Base-by-base conservation (phyloP, 2,888 invertebrate species). In the Sialis fuliginosa region DNA sequence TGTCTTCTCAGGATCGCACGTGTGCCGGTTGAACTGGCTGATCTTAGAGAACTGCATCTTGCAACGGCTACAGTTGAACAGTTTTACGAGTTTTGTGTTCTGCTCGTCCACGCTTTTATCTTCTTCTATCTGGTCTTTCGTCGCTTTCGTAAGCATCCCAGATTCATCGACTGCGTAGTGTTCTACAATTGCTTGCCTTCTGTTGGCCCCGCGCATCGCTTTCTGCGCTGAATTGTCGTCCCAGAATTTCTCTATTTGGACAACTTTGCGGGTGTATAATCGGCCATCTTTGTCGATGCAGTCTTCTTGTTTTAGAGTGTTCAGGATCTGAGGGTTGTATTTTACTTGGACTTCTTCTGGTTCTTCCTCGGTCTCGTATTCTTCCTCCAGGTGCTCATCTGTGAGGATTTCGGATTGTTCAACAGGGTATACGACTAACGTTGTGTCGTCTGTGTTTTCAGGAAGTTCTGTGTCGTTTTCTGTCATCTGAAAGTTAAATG, bases 211-310 rank as follows among this genome's bases (percentile, higher is more conserved):
- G 51, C 48, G 45, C 35, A 52, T 49, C n/a, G 48, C 61, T 58
- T 55, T 48, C 57, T 52, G 48, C 22, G 50, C 48, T 2, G 51
- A 56, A 6, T 64, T 55, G 44, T 65, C 63, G 45, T 71, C 66
- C 68, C 74, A 72, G 54, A 75, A 70, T 55, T 73, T 70, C 46
- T 74, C 74, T 39, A 75, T 70, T 61, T 75, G 71, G 4, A 76
- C 70, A 35, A 71, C 71, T 52, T 73, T 72, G 48, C 71, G 64
- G 0, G 69, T 68, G 49, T 70, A 71, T 1, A 64, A 52, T 43
- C 68, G 60, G 1, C 70, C 70, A 48, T 67, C 66, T 52, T 66
- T 69, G 48, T 72, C 74, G 1, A 66, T 59, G 48, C 65, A 66
- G 47, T 70, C 67, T 52, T 70, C 67, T 40, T 68, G 66, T 44